Conservation (phyloP, 2,113 vertebrate genomes). For the Lathamus discolor region DNA sequence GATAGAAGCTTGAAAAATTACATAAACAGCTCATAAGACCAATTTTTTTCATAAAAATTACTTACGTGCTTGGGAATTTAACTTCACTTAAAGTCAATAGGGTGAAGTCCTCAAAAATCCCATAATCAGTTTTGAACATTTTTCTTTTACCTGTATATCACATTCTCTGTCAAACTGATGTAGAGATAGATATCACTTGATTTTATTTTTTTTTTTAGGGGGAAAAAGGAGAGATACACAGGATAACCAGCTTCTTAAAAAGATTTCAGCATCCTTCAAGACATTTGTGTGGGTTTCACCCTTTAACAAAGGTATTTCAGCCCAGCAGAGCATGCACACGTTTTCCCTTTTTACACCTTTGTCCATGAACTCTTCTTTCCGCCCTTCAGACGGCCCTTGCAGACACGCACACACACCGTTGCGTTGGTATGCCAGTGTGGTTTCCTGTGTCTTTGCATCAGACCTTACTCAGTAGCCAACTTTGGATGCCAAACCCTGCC, state of each 20-base stretch:
- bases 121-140: not conserved
- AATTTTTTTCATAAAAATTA: not conserved
- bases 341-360: conserved; percentile 38
- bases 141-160: not conserved
- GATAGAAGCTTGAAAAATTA: not conserved
- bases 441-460: conserved; percentile 61
- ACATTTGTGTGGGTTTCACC: conserved; percentile 1
- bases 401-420: not conserved
- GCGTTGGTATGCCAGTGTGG: conserved; percentile 15
- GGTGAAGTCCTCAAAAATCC: not conserved
- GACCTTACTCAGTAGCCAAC: conserved; percentile 52
- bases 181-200: not conserved
- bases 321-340: not conserved
- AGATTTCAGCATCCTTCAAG: not conserved
- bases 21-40: not conserved
- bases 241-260: conserved; percentile 5
- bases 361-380: conserved; percentile 26
- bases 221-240: not conserved
- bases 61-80: not conserved
- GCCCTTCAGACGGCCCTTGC: not conserved
- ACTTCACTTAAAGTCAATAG: not conserved
- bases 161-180: not conserved
- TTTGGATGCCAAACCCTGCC: conserved; percentile 52
- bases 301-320: not conserved
- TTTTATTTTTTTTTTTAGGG: not conserved